These are phyloP conservation scores for Polymixis lichenea DNA, from an alignment of 2,888 invertebrate species.

Conservation along the genomic window DNA sequence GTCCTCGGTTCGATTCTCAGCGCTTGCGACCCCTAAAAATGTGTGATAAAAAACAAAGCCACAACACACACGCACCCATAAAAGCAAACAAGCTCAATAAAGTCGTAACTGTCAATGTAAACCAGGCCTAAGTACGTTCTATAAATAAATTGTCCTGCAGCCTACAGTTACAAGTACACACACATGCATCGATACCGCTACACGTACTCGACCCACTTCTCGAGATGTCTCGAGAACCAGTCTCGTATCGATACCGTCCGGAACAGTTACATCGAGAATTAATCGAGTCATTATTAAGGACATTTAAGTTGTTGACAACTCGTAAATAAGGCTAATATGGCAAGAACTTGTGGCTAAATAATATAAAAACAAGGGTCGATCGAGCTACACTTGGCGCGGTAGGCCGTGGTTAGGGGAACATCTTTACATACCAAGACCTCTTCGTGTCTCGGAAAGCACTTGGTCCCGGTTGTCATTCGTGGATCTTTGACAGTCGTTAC, in stretches of 20 bases:
- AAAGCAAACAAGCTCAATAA: background rate
- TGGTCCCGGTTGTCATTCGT: too few species aligned
- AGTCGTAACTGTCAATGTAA: conserved; percentile 32
- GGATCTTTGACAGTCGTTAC: too few species aligned
- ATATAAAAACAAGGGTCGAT: too few species aligned
- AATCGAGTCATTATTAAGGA: conserved; percentile 51
- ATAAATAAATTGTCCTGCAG: conserved; percentile 64
- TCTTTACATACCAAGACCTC: too few species aligned
- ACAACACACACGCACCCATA: background rate
- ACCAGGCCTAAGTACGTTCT: conserved; percentile 50
- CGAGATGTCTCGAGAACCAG: conserved; percentile 68
- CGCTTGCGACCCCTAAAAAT: too few species aligned
- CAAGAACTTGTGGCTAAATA: background rate
- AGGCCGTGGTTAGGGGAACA: too few species aligned
- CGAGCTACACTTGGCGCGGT: too few species aligned
- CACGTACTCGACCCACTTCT: conserved; percentile 71
- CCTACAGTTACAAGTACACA: conserved; percentile 65
- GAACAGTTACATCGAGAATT: conserved; percentile 66
- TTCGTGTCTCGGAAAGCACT: too few species aligned
- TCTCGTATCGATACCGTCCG: conserved; percentile 58
- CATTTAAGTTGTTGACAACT: conserved; percentile 49
- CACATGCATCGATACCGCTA: conserved; percentile 75
- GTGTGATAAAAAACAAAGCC: background rate
- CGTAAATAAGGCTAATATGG: conserved; percentile 33
- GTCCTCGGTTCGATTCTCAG: too few species aligned